Percentiles rank a stretch among this genome's conserved stretches.
phyloP scores from a whole-genome alignment of 1,140 invertebrate species.

The Drosophila auraria region DNA sequence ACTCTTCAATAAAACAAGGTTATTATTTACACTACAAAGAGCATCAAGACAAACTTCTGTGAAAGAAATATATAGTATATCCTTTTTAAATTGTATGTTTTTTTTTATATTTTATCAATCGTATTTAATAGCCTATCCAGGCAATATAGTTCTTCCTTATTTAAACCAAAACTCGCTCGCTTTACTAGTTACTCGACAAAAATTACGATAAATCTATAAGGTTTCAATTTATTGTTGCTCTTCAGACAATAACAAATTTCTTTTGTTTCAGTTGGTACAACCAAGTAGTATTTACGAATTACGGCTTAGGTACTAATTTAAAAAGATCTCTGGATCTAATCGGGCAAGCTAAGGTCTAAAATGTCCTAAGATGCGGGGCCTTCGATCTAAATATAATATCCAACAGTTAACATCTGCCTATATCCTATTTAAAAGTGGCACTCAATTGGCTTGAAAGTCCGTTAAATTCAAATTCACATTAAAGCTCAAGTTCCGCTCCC shows the following conservation, averaged over 20 bases:
- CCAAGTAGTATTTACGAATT: constrained; percentile 56
- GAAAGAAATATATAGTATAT: background rate
- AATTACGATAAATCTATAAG: constrained; percentile 14
- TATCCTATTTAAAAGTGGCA: constrained; percentile 56
- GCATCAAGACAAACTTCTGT: background rate
- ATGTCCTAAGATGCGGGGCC: constrained; percentile 28
- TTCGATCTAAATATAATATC: constrained; percentile 46
- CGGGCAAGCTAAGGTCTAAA: constrained; percentile 27
- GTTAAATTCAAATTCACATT: constrained; percentile 77
- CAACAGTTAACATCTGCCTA: constrained; percentile 57
- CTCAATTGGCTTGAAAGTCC: constrained; percentile 70
- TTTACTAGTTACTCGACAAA: no score
- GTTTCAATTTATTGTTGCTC: constrained; percentile 59
- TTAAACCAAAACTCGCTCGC: no score
- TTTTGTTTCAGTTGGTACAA: constrained; percentile 70
- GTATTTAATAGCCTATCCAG: no score
- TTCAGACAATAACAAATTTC: constrained; percentile 67
- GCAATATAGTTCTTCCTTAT: no score
- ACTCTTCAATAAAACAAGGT: constrained; percentile 30
- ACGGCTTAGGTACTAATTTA: constrained; percentile 55
- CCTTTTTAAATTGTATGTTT: background rate
- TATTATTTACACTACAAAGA: background rate
- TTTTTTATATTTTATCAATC: background rate
- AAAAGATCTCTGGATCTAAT: constrained; percentile 40
- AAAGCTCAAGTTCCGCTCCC: constrained; percentile 68